Evolutionary conservation across 2,797 vertebrate species (phyloP), one percentile per base, ranked within the genome.

Genomic region (Acestrorhynchus altus): DNA sequence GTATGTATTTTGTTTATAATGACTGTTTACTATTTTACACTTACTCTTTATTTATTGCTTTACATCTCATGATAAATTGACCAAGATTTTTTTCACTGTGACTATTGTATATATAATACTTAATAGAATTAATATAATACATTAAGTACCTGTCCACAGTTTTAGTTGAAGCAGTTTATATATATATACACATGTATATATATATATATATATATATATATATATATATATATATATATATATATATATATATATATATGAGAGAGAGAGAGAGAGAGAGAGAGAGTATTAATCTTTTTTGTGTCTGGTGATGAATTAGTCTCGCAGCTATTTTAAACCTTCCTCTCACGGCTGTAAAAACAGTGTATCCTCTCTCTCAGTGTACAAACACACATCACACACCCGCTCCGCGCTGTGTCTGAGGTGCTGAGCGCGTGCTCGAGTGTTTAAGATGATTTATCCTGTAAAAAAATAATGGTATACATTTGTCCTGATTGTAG

Each of bases 401-500:
- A 72, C 52, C 20, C 71, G 12, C 26, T 67, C 66, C 44, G 24
- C 47, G 24, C 47, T 60, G 67, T 59, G 15, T 54, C 9, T 59
- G 31, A 56, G 65, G 68, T 68, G 8, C 46, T 63, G 8, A 20
- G 1, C 42, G 28, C 35, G 18, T 67, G 47, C 66, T 59, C 22
- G n/a, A 74, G 46, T 70, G 69, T 82, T 72, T 74, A 79, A 81
- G 78, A 81, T 59, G 71, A 61, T 72, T 84, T 76, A 81, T 82
- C 79, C 71, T 63, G 65, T 76, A 90, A 92, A 93, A 94, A 79
- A 93, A 95, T 94, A 94, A 83, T 75, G 71, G 81, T 72, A 61
- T 83, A 86, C 83, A 93, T 93, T 90, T 89, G 89, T 90, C 86
- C 90, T 94, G 92, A 95, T 96, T 95, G 95, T 94, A 94, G 94